These are phyloP conservation scores for Heterotilapia buettikoferi DNA, from an alignment of 2,113 vertebrate genomes.

Conservation along the genomic window DNA sequence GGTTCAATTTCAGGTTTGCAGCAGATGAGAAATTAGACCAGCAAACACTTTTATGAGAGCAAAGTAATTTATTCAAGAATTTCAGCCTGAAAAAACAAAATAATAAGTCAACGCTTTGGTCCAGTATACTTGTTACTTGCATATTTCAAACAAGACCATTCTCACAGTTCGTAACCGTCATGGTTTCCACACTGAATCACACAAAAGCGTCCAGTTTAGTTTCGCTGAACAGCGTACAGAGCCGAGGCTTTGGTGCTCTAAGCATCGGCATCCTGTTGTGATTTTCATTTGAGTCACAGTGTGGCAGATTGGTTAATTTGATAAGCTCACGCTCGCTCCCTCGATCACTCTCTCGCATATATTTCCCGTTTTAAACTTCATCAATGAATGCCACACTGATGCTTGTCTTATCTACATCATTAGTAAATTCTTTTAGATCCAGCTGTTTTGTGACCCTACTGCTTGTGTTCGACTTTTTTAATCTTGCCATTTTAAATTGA, in stretches of 20 bases:
- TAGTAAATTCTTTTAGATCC: not conserved
- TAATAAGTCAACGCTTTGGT: not conserved
- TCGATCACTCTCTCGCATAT: not conserved
- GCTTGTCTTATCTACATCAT: not conserved
- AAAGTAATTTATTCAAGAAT: not conserved
- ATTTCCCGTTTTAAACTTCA: not conserved
- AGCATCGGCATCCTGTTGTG: constrained; percentile 38
- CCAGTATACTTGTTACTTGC: not conserved
- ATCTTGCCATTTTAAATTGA: not conserved
- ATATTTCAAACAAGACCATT: not conserved
- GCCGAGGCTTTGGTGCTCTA: not conserved
- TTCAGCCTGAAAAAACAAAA: not conserved
- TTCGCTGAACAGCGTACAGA: not conserved
- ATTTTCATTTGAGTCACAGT: constrained; percentile 60
- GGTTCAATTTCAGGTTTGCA: not conserved
- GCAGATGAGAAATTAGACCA: not conserved
- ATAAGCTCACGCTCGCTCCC: constrained; percentile 7
- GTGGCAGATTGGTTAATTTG: constrained; percentile 40
- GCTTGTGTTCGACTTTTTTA: not conserved
- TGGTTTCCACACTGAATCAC: not conserved
- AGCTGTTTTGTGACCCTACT: not conserved
- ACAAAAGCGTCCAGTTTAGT: not conserved
- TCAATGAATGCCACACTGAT: not conserved
- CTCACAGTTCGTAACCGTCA: not conserved
- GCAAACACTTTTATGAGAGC: not conserved